These are phyloP conservation scores for Onychostruthus taczanowskii DNA, from an alignment of 2,113 vertebrate species.

Conservation along the genomic window DNA sequence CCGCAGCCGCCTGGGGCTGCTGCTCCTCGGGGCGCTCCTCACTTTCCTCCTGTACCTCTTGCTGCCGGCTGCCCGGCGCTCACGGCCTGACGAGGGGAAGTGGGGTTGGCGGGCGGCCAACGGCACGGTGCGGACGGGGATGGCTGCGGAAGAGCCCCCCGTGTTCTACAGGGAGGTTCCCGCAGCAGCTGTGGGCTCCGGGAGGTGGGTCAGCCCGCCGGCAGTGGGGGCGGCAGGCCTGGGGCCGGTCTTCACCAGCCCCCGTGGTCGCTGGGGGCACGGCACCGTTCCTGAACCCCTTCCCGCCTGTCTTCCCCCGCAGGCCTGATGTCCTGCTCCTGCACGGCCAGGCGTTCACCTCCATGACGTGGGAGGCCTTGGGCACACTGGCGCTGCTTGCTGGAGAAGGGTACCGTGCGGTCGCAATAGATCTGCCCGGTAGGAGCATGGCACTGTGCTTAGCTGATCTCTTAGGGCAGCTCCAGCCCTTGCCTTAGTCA, in stretches of 20 bases:
- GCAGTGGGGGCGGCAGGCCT: background rate
- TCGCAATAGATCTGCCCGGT: conserved; percentile 96
- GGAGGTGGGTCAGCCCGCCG: conserved; percentile 73
- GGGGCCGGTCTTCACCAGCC: rapidly evolving
- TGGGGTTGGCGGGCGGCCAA: conserved; percentile 52
- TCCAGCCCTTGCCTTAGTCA: background rate
- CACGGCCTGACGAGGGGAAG: conserved; percentile 56
- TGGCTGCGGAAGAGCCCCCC: conserved; percentile 76
- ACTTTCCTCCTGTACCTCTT: conserved; percentile 84
- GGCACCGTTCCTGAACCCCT: background rate
- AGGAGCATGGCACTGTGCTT: background rate
- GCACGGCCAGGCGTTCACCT: conserved; percentile 92
- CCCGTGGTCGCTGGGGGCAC: rapidly evolving
- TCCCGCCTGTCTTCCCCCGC: background rate
- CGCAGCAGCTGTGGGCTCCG: conserved; percentile 60
- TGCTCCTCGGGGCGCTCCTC: conserved; percentile 81
- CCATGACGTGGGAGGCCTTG: conserved; percentile 90
- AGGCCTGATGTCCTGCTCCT: conserved; percentile 89
- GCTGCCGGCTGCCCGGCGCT: conserved; percentile 77
- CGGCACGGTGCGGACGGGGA: conserved; percentile 75
- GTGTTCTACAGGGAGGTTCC: conserved; percentile 89
- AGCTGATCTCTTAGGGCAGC: background rate
- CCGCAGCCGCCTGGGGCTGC: conserved; percentile 78
- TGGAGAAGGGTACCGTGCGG: conserved; percentile 80
- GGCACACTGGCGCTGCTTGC: conserved; percentile 89